phyloP scores from a whole-genome alignment of 2,113 vertebrate species.

The Microcebus tavaratra region DNA sequence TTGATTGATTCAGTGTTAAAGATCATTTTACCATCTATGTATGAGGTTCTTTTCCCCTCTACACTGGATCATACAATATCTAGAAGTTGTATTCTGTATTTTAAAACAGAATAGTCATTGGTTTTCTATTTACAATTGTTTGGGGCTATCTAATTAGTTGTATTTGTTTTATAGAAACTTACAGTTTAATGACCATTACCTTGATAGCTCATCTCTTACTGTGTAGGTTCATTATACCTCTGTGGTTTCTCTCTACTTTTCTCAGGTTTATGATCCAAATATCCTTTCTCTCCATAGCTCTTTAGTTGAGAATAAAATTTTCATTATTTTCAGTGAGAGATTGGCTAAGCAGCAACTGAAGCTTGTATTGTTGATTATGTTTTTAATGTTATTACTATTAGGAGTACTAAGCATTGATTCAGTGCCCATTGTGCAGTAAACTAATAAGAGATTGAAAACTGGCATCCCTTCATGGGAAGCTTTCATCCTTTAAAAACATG shows the following conservation, averaged over 20 bases:
- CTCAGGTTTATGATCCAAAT: constrained; percentile 65
- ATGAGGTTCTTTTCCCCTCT: fast-evolving
- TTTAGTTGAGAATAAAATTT: constrained; percentile 41
- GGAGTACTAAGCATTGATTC: constrained; percentile 49
- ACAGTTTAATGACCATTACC: constrained; percentile 44
- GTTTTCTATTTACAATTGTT: background rate
- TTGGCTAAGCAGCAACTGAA: background rate
- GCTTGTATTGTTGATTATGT: constrained; percentile 39
- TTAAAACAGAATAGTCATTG: background rate
- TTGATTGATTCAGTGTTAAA: background rate
- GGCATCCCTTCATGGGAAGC: background rate
- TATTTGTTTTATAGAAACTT: background rate
- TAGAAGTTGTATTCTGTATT: background rate
- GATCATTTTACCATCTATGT: background rate
- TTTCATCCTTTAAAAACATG: background rate
- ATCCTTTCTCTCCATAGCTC: constrained; percentile 45
- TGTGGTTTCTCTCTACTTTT: constrained; percentile 35
- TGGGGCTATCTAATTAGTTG: background rate
- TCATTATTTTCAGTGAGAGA: constrained; percentile 20
- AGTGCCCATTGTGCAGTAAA: background rate
- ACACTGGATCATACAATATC: background rate
- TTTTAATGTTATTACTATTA: constrained; percentile 54
- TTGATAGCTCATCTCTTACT: constrained; percentile 19
- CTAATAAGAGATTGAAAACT: background rate
- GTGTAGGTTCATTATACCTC: constrained; percentile 45